Evolutionary conservation across 2,113 vertebrate species (phyloP).

Genomic region (Rhinogobius similis): DNA sequence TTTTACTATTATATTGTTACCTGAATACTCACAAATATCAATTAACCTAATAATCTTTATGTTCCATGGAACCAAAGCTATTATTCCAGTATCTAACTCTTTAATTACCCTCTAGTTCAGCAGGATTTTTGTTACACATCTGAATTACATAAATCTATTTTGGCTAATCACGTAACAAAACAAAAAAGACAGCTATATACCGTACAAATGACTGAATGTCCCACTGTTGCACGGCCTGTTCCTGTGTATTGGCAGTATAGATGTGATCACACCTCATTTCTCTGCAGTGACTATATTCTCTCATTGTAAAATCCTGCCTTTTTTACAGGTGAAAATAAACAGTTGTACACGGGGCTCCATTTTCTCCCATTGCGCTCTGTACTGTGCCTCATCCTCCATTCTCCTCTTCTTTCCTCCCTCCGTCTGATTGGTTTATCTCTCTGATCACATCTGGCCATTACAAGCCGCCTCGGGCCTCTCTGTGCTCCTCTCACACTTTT

Average conservation of each 20-base stretch:
- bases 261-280: slow-evolving; percentile 1
- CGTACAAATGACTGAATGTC: background rate
- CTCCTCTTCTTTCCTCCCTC: slow-evolving; percentile 35
- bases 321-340: slow-evolving; percentile 7
- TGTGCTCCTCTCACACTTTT: slow-evolving; percentile 58
- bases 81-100: background rate
- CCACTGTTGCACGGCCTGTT: background rate
- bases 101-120: background rate
- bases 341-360: slow-evolving; percentile 8
- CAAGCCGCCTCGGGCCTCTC: slow-evolving; percentile 74
- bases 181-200: background rate
- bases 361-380: slow-evolving; percentile 34
- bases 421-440: slow-evolving; percentile 69
- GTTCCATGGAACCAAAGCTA: too few species aligned
- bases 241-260: background rate
- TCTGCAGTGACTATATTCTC: background rate
- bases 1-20: too few species aligned
- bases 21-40: too few species aligned
- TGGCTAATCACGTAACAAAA: background rate
- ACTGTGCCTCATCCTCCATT: slow-evolving; percentile 39
- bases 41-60: too few species aligned
- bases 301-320: background rate
- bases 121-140: background rate
- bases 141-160: background rate
- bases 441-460: slow-evolving; percentile 76